Base-by-base conservation (phyloP, 2,797 vertebrate species). In the Hemibagrus guttatus region DNA sequence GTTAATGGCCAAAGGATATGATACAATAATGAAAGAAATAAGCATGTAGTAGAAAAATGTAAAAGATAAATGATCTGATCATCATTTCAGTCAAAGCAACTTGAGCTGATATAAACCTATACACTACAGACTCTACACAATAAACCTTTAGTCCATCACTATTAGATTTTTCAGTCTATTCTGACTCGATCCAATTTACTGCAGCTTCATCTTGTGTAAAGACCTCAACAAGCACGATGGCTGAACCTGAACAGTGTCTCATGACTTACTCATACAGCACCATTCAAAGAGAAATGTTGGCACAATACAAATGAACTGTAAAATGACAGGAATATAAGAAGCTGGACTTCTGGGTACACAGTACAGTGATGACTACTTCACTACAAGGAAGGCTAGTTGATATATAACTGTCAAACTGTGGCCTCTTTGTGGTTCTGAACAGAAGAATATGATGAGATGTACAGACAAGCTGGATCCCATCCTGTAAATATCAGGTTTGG, bases 191-290 rank as follows among this genome's bases (percentile, higher is more conserved):
- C 64, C 76, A 31, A 17, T 42, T 28, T 75, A 74, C 63, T 59
- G 66, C 66, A 49, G 52, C 58, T 66, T 63, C 35, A 26, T 71
- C 3, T 59, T 75, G 76, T 35, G 46, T 12, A 12, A 46, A 83
- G 78, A 35, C 39, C 84, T 79, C 68, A 78, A 28, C 35, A 54
- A 39, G 26, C 59, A 68, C n/a, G 61, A 39, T n/a, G 59, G 23
- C 23, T 81, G 9, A 72, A 68, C 46, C 69, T n/a, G 14, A 81
- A 72, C 89, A 52, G 82, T 71, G 84, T 58, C 42, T 91, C 82
- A 90, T 58, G 66, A 71, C 64, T 69, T 56, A 46, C 26, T 28
- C 19, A 58, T 26, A 59, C 19, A 56, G 64, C n/a, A 83, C 13
- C 0, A 28, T 72, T 28, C 26, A 31, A 42, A 7, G 46, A 74